Conservation (phyloP, 2,888 invertebrate genomes). For the Nowickia ferox region DNA sequence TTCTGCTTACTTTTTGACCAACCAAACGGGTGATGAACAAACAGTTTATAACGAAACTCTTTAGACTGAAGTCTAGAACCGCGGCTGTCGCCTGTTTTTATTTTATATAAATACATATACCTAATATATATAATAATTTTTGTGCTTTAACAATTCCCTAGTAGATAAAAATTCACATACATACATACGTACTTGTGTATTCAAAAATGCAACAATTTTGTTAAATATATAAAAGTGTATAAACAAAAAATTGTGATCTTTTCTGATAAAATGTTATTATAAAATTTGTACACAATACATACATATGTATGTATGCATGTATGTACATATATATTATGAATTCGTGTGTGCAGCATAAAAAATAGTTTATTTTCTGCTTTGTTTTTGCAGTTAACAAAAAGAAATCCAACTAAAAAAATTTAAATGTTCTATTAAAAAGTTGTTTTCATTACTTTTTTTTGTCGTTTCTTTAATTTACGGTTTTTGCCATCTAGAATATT, state of each 20-base stretch:
- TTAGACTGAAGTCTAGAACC: conserved; percentile 52
- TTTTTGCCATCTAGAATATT: conserved; percentile 43
- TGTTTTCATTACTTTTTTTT: conserved; percentile 49
- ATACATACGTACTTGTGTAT: not conserved
- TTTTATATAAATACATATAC: not conserved
- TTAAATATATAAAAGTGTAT: not conserved
- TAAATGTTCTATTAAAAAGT: conserved; percentile 49
- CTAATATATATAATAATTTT: conserved; percentile 8
- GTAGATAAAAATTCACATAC: not conserved
- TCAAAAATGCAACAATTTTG: no score
- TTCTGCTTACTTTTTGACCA: conserved; percentile 66
- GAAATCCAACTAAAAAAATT: conserved; percentile 12
- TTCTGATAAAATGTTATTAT: conserved; percentile 1
- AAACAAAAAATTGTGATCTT: conserved; percentile 28
- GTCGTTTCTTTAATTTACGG: conserved; percentile 35
- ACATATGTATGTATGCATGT: no score
- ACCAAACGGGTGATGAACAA: conserved; percentile 64
- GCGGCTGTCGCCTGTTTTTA: conserved; percentile 54
- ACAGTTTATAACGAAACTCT: conserved; percentile 69
- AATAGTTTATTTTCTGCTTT: conserved; percentile 12
- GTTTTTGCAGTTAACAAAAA: conserved; percentile 17
- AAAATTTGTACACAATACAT: no score
- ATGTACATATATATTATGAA: conserved; percentile 1
- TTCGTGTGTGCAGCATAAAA: conserved; percentile 1
- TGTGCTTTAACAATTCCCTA: conserved; percentile 30